Evolutionary conservation across 2,888 invertebrate species (phyloP).

Genomic region (Minunthozetes semirufus): DNA sequence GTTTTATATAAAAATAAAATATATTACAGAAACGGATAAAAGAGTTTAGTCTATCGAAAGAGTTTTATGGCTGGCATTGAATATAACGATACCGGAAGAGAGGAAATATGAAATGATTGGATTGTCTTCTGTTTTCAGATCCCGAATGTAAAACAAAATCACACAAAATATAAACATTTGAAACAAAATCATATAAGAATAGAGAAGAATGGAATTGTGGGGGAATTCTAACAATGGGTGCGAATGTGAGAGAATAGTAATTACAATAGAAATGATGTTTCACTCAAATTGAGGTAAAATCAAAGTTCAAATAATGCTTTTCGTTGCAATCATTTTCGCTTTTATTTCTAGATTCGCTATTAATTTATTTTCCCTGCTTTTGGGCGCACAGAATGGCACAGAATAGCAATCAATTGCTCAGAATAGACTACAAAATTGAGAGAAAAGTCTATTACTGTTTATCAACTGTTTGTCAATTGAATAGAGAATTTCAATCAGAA

Average conservation of each 20-base stretch:
- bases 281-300: neutral
- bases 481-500: constrained; percentile 11
- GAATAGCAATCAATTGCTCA: neutral
- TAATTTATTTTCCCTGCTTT: constrained; percentile 22
- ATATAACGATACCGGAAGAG: constrained; percentile 19
- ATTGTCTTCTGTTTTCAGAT: constrained; percentile 4
- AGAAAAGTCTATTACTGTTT: neutral
- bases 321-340: constrained; percentile 3
- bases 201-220: neutral
- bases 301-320: constrained; percentile 21
- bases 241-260: neutral
- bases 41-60: constrained; percentile 9
- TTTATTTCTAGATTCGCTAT: constrained; percentile 4
- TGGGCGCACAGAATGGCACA: neutral
- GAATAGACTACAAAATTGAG: neutral
- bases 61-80: neutral
- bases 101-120: constrained; percentile 31
- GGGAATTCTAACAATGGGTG: neutral
- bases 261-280: neutral
- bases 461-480: neutral
- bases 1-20: neutral
- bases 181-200: neutral
- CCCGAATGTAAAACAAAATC: neutral
- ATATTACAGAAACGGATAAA: constrained; percentile 18
- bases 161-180: neutral